These are phyloP conservation scores for Limenitis camilla DNA, from an alignment of 2,888 invertebrate species.

Conservation along the genomic window DNA sequence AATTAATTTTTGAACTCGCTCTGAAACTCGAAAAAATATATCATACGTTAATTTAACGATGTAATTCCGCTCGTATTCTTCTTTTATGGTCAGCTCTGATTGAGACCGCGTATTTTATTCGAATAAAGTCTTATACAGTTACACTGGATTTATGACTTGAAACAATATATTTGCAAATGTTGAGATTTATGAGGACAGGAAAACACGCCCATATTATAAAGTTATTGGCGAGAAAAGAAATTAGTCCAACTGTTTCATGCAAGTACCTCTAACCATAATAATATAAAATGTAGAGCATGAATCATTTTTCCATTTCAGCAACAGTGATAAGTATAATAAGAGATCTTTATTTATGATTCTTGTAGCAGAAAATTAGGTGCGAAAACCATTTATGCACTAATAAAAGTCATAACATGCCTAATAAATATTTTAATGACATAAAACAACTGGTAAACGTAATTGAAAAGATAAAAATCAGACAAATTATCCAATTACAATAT, in stretches of 20 bases:
- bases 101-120: conserved; percentile 32
- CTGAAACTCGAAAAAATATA: conserved; percentile 6
- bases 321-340: no score
- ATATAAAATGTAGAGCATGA: neutral
- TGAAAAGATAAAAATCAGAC: conserved; percentile 52
- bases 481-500: conserved; percentile 53
- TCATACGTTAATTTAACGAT: conserved; percentile 14
- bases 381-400: no score
- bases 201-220: conserved; percentile 35
- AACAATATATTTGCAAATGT: conserved; percentile 51
- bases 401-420: no score
- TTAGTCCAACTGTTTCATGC: conserved; percentile 16
- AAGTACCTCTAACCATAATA: neutral
- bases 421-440: no score
- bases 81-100: conserved; percentile 25
- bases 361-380: no score
- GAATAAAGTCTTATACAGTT: conserved; percentile 47
- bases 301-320: neutral
- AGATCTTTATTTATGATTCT: no score
- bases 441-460: conserved; percentile 25
- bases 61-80: conserved; percentile 13
- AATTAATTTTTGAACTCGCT: neutral
- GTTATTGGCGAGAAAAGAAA: conserved; percentile 22
- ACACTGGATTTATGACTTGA: conserved; percentile 50
- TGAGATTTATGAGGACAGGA: conserved; percentile 55